Evolutionary conservation across 53 echinoderm and acorn worm species (phyloP).

Genomic region (Echinarachnius parma): DNA sequence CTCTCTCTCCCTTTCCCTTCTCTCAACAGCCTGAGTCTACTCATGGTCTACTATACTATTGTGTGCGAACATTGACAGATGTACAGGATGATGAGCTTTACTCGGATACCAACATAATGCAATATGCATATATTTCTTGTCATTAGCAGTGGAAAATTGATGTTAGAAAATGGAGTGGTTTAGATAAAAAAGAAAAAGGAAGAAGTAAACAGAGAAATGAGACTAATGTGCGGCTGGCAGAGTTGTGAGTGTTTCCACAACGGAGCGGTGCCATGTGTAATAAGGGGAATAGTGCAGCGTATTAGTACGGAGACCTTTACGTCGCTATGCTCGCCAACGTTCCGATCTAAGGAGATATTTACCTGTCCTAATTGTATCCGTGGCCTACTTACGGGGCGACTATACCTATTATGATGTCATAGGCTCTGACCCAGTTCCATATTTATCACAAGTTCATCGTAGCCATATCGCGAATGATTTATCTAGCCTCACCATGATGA

Average conservation of each 20-base stretch:
- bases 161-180: neutral
- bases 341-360: slow-evolving; percentile 37
- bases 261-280: too few relatives aligned
- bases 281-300: slow-evolving; percentile 36
- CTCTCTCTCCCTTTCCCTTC: neutral
- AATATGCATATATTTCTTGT: too few relatives aligned
- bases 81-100: too few relatives aligned
- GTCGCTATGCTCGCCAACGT: slow-evolving; percentile 18
- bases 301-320: slow-evolving; percentile 15
- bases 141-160: too few relatives aligned
- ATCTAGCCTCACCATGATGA: slow-evolving; percentile 31
- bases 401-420: slow-evolving; percentile 47
- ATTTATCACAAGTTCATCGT: slow-evolving; percentile 49
- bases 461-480: slow-evolving; percentile 47
- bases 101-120: too few relatives aligned
- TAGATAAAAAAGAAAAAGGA: neutral
- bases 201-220: too few relatives aligned
- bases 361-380: slow-evolving; percentile 49
- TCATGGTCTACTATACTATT: too few relatives aligned
- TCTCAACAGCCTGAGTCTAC: too few relatives aligned
- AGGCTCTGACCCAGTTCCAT: slow-evolving; percentile 45
- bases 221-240: too few relatives aligned
- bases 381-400: slow-evolving; percentile 49
- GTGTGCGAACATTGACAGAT: too few relatives aligned
- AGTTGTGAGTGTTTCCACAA: too few relatives aligned